Evolutionary conservation across 2,113 vertebrate species (phyloP).

Genomic region (Pogonocichla stellata): DNA sequence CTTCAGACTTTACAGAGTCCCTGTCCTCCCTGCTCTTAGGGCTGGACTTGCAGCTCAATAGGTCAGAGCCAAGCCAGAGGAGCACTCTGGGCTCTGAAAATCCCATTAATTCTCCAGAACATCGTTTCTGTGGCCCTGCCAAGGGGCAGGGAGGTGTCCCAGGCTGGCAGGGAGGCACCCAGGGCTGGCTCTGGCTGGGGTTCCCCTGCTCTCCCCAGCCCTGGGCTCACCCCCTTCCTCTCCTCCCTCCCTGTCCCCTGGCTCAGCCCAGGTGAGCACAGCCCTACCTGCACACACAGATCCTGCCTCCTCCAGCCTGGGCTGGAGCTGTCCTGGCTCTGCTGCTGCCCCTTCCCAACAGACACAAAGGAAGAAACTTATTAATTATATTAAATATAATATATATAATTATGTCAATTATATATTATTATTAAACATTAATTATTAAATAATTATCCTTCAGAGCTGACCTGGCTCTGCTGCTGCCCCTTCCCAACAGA

Average conservation of each 20-base stretch:
- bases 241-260: too few species aligned
- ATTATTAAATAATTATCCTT: too few species aligned
- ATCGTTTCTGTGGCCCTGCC: accelerated
- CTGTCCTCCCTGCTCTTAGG: not conserved
- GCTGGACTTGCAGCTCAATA: not conserved
- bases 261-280: not conserved
- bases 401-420: too few species aligned
- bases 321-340: too few species aligned
- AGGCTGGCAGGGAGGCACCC: accelerated
- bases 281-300: not conserved
- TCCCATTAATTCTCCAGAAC: not conserved
- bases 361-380: too few species aligned
- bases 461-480: not conserved
- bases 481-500: not conserved
- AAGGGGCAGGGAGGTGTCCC: not conserved
- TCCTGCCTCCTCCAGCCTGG: too few species aligned
- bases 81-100: not conserved
- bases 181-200: not conserved
- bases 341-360: too few species aligned
- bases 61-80: not conserved
- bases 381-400: too few species aligned
- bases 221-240: too few species aligned
- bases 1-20: not conserved
- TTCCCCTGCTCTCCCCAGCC: too few species aligned
- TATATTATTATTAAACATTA: too few species aligned